Evolutionary conservation across 2,113 vertebrate genomes (phyloP).

Genomic region (Oryzias javanicus): DNA sequence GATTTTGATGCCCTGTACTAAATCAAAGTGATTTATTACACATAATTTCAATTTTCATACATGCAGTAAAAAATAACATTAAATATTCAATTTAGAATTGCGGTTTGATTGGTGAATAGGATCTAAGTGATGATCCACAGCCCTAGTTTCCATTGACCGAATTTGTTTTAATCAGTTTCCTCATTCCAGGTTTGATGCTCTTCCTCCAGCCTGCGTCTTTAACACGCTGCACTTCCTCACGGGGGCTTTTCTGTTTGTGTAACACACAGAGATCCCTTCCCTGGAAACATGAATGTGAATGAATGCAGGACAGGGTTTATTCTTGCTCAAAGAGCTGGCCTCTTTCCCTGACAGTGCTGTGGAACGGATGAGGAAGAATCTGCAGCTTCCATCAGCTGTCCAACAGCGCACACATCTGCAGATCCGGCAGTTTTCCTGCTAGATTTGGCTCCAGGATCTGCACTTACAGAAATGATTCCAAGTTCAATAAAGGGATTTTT

Average conservation of each 20-base stretch:
- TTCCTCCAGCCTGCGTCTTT: slow-evolving; percentile 31
- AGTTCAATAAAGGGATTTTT: slow-evolving; percentile 4
- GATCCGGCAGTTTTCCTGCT: not conserved
- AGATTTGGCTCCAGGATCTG: slow-evolving; percentile 22
- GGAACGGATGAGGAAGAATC: slow-evolving; percentile 34
- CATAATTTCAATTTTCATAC: no score
- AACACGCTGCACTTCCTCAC: slow-evolving; percentile 26
- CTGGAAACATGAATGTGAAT: slow-evolving; percentile 68
- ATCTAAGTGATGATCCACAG: no score
- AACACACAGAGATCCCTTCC: slow-evolving; percentile 53
- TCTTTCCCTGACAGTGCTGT: slow-evolving; percentile 43
- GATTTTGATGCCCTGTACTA: no score
- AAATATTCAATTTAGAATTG: no score
- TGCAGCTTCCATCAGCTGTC: slow-evolving; percentile 36
- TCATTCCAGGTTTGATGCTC: slow-evolving; percentile 30
- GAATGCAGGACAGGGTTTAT: slow-evolving; percentile 47
- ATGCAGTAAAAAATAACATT: no score
- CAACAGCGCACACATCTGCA: slow-evolving; percentile 13
- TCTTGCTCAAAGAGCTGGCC: slow-evolving; percentile 56
- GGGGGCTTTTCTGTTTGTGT: slow-evolving; percentile 51
- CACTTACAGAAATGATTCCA: slow-evolving; percentile 16
- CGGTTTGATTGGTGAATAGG: no score
- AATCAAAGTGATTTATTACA: no score
- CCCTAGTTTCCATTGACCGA: slow-evolving; percentile 1
- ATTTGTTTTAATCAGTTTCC: slow-evolving; percentile 31